Conservation (phyloP, 2,797 vertebrate genomes). For the Ceryle rudis region DNA sequence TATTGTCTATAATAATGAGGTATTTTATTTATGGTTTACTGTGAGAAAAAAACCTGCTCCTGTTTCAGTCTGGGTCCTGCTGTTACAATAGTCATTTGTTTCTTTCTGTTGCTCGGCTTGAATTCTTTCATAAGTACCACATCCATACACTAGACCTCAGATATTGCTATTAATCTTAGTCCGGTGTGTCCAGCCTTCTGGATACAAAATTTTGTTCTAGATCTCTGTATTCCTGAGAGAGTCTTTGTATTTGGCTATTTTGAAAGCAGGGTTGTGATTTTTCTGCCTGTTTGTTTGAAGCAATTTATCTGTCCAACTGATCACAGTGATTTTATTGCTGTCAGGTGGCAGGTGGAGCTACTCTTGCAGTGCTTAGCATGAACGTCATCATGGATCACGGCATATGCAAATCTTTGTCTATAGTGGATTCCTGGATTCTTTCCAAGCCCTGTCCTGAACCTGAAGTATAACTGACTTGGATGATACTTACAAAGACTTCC, state of each 20-base stretch:
- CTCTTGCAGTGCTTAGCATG: not conserved
- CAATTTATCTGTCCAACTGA: not conserved
- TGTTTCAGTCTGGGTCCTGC: not conserved
- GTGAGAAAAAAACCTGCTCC: not conserved
- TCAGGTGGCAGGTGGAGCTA: not conserved
- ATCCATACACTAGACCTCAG: not conserved
- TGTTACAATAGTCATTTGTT: not conserved
- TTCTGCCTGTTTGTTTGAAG: not conserved
- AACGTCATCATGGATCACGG: conserved; percentile 26
- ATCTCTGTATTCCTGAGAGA: not conserved
- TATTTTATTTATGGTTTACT: not conserved
- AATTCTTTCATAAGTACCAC: not conserved
- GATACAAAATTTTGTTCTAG: not conserved
- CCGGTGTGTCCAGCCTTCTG: not conserved
- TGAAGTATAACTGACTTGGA: not conserved
- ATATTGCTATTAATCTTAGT: not conserved
- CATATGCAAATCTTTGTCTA: not conserved
- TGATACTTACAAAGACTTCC: not conserved
- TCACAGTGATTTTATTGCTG: not conserved
- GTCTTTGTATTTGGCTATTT: not conserved
- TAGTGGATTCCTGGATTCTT: not conserved
- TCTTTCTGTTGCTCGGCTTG: not conserved
- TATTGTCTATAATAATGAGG: not conserved
- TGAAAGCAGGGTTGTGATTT: not conserved
- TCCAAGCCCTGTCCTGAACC: not conserved